Evolutionary conservation across 2,888 invertebrate species (phyloP), one percentile per base, ranked within the genome.

Genomic region (Apocheima hispidaria): DNA sequence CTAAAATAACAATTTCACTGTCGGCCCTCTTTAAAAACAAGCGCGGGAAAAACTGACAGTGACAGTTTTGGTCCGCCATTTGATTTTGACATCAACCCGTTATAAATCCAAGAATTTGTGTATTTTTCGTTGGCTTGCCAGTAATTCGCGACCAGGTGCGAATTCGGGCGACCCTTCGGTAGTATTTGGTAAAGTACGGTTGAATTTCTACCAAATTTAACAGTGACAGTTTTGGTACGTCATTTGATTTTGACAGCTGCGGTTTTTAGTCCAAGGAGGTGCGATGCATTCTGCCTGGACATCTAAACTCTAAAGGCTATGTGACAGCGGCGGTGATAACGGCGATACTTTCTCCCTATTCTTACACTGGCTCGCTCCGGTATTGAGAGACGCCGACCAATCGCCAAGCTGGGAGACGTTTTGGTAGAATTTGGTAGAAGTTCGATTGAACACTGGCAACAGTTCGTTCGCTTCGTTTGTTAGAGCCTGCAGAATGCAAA

Each of bases 391-490:
- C 1, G 86, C 92, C 2, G 97, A 97, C 99, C 99, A 99, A 84
- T 99, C 99, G 14, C 96, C 97, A 0, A 96, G 96, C 55, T 96
- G 97, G 16, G 96, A 93, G 2, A 96, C 94, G 0, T 96, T 95
- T 54, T 95, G 94, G 92, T 99, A 99, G 87, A 98, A 97, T 83
- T 96, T 96, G 6, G 96, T 96, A 9, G 98, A 98, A 0, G 99
- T 98, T 77, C 98, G 97, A 91, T 99, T 99, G 94, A 98, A 99
- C 68, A 99, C 97, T 0, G 99, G 99, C 55, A 99, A 93, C 44
- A 99, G 93, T 83, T 99, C 99, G 90, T 98, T 99, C 1, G 99
- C 99, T 92, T 99, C 99, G 87, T 98, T 97, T 2, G 98, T 96
- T 59, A 99, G 90, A 0, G 99, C 98, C 98, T 99, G 87, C 4